These are phyloP conservation scores for Onthophagus sagittarius DNA, from an alignment of 2,888 invertebrate genomes.

Conservation along the genomic window DNA sequence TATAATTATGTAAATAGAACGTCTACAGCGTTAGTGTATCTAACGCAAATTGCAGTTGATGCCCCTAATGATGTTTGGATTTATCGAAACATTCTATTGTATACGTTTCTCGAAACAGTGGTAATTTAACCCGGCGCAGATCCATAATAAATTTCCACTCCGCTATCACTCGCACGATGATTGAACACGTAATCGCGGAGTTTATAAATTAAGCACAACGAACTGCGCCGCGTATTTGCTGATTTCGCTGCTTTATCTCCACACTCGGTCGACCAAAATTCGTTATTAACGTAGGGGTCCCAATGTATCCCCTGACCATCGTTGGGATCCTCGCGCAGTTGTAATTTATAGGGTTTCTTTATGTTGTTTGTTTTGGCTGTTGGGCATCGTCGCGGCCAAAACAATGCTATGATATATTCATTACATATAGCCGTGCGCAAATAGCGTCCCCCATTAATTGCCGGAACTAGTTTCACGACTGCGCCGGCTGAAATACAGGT, in stretches of 20 bases:
- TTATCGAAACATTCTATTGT: neutral
- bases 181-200: neutral
- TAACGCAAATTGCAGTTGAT: neutral
- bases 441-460: neutral
- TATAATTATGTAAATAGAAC: neutral
- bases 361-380: neutral
- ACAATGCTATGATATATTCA: conserved; percentile 3
- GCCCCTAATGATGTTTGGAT: neutral
- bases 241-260: neutral
- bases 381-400: neutral
- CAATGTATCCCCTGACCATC: neutral
- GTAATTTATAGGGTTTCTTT: neutral
- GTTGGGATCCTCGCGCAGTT: neutral
- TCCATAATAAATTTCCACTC: neutral
- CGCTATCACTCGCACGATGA: neutral
- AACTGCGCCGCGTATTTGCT: neutral
- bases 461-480: neutral
- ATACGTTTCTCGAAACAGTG: neutral
- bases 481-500: neutral
- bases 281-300: neutral
- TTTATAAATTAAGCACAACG: neutral
- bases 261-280: neutral
- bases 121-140: neutral
- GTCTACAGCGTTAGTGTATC: neutral
- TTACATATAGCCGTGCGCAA: neutral